Base-by-base conservation (phyloP, 1,140 invertebrate species). In the Propsilocerus akamusi region DNA sequence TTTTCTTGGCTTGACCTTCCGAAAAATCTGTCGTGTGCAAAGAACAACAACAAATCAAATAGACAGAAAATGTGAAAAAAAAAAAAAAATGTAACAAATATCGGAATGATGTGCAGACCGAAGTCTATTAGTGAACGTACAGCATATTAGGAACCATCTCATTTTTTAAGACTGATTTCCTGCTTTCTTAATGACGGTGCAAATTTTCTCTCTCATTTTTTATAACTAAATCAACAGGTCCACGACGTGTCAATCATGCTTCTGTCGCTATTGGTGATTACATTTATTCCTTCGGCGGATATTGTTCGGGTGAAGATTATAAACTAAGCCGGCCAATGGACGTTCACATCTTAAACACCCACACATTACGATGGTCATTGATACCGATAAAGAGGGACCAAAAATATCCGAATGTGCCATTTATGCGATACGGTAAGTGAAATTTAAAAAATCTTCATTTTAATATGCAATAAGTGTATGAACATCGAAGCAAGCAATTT, bases 281-380 rank as follows among this genome's bases (percentile, higher is more conserved):
- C 56, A 87, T 95, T 48, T 94, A 81, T 61, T 87, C 85, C 1
- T 95, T 95, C 69, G 91, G 90, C 22, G 91, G 90, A 17, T 95
- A 88, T 60, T 89, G 82, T 59, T 85, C 83, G 3, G 78, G 76
- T 20, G 80, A 86, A 58, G 77, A 86, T 58, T 88, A 85, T 64
- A 66, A 71, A 26, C 65, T 66, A 4, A 72, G 71, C 34, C 71
- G 78, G 14, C 79, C 84, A 3, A 93, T 94, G 58, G 89, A 93
- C 65, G 78, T 93, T 3, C 83, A 92, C 65, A 73, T 88, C n/a
- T 68, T 95, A 4, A 78, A 93, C 62, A 89, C 83, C 53, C 68
- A 78, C 68, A 76, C 72, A 4, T 65, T 75, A 51, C 64, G 76
- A 55, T 80, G 76, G 76, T 59, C 64, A 2, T 32, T 63, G 24